Base-by-base conservation (phyloP, 2,113 vertebrate genomes). In the Chaetorhynchus papuensis region DNA sequence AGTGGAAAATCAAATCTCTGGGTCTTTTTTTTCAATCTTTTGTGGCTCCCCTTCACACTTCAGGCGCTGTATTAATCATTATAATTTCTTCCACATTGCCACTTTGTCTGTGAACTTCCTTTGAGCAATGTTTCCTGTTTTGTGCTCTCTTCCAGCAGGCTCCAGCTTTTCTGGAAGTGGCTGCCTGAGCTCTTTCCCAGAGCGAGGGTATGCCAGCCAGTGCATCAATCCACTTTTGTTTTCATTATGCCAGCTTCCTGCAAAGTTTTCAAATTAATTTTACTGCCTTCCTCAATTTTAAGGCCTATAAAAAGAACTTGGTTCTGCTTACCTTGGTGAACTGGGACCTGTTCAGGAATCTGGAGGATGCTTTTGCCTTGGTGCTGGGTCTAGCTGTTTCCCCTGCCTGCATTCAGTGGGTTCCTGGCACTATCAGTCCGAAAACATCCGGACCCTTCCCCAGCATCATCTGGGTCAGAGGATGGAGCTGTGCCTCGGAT, bases 201-300 rank as follows among this genome's bases (percentile, higher is more conserved):
- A 88, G 61, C 2, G 9, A 37, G 77, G 63, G 49, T 15, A 31
- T 77, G 91, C 97, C 97, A 97, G 95, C 96, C 96, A 95, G 93
- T 89, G 63, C 77, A 49, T 94, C 96, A 87, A 70, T 96, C 41
- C 50, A 96, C 96, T 96, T 98, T 95, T 96, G 96, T 97, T 97
- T 98, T 95, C 96, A 97, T 98, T 97, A 97, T 76, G 83, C 92
- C 92, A 94, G 96, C 96, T 97, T 98, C 97, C 98, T 96, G 96
- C 33, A 39, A 98, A 90, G 97, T 96, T 97, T 94, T 97, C 96
- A 96, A 96, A 97, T 98, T 97, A 97, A 98, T 98, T 98, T 97
- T 91, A 97, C 97, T 96, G 96, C 96, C 89, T 96, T 90, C 80
- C 30, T 96, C 96, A 92, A 66, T 96, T 97, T 97, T 93, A 96